Conservation (phyloP, 2,113 vertebrate species). For the Regulus satrapa region DNA sequence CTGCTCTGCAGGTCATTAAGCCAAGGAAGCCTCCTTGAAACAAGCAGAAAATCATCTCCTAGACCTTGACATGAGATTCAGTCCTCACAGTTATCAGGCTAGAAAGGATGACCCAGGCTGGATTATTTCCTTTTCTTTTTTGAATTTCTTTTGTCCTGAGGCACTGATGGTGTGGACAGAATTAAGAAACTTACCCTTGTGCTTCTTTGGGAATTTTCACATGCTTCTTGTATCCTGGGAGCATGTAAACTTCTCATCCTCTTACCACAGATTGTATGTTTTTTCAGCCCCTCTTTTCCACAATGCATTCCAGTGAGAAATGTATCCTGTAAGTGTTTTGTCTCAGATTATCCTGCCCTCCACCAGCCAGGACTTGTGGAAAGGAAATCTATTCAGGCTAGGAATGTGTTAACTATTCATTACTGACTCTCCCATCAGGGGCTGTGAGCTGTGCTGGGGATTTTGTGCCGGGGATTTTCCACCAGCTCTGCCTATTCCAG, state of each 20-base stretch:
- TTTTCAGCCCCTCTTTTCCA: not conserved
- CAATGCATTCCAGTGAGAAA: not conserved
- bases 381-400: not conserved
- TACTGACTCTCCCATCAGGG: not conserved
- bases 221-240: not conserved
- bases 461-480: slow-evolving; percentile 50
- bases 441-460: not conserved
- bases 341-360: not conserved
- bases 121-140: not conserved
- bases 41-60: not conserved
- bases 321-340: not conserved
- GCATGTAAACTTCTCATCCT: not conserved
- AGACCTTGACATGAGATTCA: not conserved
- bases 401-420: not conserved
- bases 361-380: not conserved
- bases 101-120: not conserved
- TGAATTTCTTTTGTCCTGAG: not conserved
- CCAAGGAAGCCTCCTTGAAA: not conserved
- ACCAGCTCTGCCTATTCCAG: not conserved
- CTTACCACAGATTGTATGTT: not conserved
- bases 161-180: not conserved
- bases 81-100: not conserved
- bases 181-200: not conserved
- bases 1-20: not conserved
- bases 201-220: not conserved